phyloP scores from a whole-genome alignment of 2,797 vertebrate species.

The Chloroceryle amazona region DNA sequence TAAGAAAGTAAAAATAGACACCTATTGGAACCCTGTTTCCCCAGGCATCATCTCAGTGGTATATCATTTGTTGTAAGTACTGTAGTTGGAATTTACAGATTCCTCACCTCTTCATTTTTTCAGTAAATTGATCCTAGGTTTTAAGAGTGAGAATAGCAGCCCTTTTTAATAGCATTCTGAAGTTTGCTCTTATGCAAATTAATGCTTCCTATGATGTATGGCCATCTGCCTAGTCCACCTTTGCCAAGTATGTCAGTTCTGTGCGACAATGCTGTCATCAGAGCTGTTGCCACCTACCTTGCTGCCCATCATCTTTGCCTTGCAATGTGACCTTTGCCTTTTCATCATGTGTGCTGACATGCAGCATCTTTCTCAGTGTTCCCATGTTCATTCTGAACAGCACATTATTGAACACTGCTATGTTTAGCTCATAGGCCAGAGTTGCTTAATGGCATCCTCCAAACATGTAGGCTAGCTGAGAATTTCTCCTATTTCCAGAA shows the following conservation, averaged over 20 bases:
- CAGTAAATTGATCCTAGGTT: not conserved
- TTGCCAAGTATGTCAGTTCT: not conserved
- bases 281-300: not conserved
- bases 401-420: not conserved
- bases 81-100: not conserved
- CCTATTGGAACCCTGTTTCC: not conserved
- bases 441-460: not conserved
- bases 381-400: constrained; percentile 1
- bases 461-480: constrained; percentile 5
- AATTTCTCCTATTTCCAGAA: constrained; percentile 13
- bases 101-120: not conserved
- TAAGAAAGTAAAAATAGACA: not conserved
- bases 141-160: not conserved
- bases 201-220: not conserved
- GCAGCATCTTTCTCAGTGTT: not conserved
- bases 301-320: not conserved
- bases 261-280: not conserved
- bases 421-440: constrained; percentile 13
- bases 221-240: not conserved
- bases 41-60: not conserved
- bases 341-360: not conserved
- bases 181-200: not conserved
- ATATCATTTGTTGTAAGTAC: not conserved
- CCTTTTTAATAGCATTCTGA: not conserved
- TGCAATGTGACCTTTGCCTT: not conserved